Base-by-base conservation (phyloP, 2,797 vertebrate genomes). In the Corythornis leucogaster region DNA sequence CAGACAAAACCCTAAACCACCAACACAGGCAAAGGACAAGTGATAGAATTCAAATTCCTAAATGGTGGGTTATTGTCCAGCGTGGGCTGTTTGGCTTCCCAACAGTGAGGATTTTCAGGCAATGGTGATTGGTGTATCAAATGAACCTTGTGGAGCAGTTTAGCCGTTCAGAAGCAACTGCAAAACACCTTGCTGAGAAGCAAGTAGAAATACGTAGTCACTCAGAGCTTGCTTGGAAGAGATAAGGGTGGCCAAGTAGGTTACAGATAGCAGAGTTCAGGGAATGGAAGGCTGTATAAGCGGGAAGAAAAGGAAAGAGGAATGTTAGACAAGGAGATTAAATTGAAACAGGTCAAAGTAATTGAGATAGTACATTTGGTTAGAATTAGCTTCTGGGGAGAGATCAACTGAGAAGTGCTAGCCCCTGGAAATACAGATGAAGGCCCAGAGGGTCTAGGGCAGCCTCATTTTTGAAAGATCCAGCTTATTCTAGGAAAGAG, bases 221-320 rank as follows among this genome's bases (percentile, higher is more conserved):
- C 90, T 95, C 9, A n/a, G 42, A 81, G 83, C 87, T 92, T 95
- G 94, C 90, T 28, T 93, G 88, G 93, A 58, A 87, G 77, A 96
- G 95, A 96, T 94, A 96, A 96, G 92, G 53, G 43, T 80, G 70
- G 54, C 78, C 85, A 85, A 92, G 88, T 85, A 40, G 21, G 4
- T 74, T 87, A 48, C 12, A 91, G 96, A 96, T 96, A 95, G 75
- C 85, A 93, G 92, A 89, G 93, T 94, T 96, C 94, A 95, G 79
- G 90, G 95, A 90, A 89, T 83, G 87, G 89, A 91, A 84, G 57
- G 61, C 75, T 0, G 0, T 74, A 18, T 53, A 67, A 79, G 92
- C 12, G 67, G 89, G 92, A 94, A 94, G 83, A 93, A 94, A 96
- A 88, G 21, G 75, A 85, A 94, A 91, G 78, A 46, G 51, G 31